phyloP scores from a whole-genome alignment of 2,797 vertebrate genomes.

The Pipistrellus pygmaeus region DNA sequence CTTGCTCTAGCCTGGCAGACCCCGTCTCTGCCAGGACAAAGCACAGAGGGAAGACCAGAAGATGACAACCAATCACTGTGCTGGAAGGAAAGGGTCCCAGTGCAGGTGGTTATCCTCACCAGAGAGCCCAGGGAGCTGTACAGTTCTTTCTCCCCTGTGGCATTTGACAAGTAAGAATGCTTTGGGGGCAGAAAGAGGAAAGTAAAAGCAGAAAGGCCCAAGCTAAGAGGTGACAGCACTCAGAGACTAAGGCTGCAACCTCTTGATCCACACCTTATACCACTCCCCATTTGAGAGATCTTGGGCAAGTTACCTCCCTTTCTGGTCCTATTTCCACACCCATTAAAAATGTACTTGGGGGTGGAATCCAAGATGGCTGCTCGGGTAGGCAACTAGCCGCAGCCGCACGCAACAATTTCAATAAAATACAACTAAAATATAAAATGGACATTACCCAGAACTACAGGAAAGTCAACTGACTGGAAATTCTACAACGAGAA shows the following conservation, averaged over 20 bases:
- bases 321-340: conserved; percentile 15
- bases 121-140: neutral
- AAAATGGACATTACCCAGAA: too few relatives aligned
- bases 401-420: too few relatives aligned
- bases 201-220: neutral
- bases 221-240: neutral
- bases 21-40: neutral
- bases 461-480: too few relatives aligned
- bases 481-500: too few relatives aligned
- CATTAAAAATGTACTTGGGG: neutral
- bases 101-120: neutral
- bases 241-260: neutral
- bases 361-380: too few relatives aligned
- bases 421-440: too few relatives aligned
- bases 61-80: neutral
- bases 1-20: neutral
- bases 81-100: neutral
- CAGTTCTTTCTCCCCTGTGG: neutral
- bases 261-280: neutral
- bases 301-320: neutral
- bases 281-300: neutral
- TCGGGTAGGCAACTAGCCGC: too few relatives aligned
- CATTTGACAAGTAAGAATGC: neutral
- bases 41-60: neutral
- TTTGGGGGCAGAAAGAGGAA: neutral